Evolutionary conservation across 2,888 invertebrate species (phyloP).

Genomic region (Amiota mariae): DNA sequence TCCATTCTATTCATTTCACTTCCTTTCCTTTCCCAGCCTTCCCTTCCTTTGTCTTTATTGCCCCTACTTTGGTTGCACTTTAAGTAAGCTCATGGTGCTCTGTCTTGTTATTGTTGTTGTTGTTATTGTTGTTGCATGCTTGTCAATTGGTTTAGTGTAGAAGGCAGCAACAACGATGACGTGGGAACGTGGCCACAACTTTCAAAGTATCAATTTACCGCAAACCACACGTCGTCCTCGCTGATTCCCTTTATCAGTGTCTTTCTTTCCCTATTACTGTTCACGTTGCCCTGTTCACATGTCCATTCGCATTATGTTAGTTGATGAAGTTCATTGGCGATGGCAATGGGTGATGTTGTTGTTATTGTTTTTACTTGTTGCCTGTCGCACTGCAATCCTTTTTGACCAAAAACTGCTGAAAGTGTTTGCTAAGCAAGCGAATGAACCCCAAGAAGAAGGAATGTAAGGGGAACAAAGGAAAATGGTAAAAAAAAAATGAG

Average conservation of each 20-base stretch:
- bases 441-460: too few relatives aligned
- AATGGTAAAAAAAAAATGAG: too few relatives aligned
- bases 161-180: slow-evolving; percentile 31
- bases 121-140: slow-evolving; percentile 17
- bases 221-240: slow-evolving; percentile 33
- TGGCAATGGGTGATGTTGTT: slow-evolving; percentile 36
- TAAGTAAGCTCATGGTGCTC: not conserved
- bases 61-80: not conserved
- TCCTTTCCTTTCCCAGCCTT: slow-evolving; percentile 15
- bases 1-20: too few relatives aligned
- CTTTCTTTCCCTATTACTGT: slow-evolving; percentile 11
- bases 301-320: slow-evolving; percentile 26
- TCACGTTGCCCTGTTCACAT: not conserved
- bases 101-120: not conserved
- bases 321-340: slow-evolving; percentile 10
- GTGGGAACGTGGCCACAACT: slow-evolving; percentile 42
- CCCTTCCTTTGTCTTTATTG: not conserved
- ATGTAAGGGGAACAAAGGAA: not conserved
- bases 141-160: not conserved
- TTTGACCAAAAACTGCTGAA: slow-evolving; percentile 12
- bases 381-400: slow-evolving; percentile 50
- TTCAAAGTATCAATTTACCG: slow-evolving; percentile 42
- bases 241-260: not conserved
- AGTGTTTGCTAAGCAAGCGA: slow-evolving; percentile 28
- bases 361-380: slow-evolving; percentile 19